These are phyloP conservation scores for Caenorhabditis imperialis DNA, from an alignment of 2,888 invertebrate species.

Conservation along the genomic window DNA sequence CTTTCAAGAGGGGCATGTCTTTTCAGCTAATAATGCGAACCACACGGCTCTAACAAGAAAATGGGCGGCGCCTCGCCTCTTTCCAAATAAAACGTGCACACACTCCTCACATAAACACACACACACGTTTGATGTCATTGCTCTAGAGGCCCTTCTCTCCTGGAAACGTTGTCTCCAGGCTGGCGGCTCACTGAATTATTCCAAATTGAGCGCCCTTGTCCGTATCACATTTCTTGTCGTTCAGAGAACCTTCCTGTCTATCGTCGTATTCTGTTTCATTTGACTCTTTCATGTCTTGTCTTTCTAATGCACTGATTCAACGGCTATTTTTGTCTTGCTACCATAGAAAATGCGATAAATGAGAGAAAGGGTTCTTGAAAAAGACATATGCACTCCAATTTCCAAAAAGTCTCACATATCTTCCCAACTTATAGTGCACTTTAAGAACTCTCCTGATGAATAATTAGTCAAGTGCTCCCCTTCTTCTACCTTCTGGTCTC, in stretches of 20 bases:
- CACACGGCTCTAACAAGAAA: constrained; percentile 1
- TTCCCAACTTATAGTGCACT: no score
- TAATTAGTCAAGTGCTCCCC: constrained; percentile 14
- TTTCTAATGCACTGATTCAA: no score
- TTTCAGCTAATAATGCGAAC: constrained; percentile 1
- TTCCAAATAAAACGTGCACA: constrained; percentile 23
- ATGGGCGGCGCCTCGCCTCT: constrained; percentile 7
- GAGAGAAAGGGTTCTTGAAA: no score
- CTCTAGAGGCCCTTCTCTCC: constrained; percentile 14
- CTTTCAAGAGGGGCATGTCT: constrained; percentile 18
- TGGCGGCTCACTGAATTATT: constrained; percentile 47
- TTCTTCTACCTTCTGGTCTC: not conserved
- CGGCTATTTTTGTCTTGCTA: no score
- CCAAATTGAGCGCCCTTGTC: constrained; percentile 46
- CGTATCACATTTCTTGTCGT: constrained; percentile 50
- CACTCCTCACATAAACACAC: not conserved
- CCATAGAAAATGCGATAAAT: no score
- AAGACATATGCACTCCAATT: no score
- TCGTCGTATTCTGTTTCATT: constrained; percentile 45
- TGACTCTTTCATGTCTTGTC: constrained; percentile 25
- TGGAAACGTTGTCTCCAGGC: constrained; percentile 31
- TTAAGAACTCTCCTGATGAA: constrained; percentile 19
- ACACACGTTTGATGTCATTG: constrained; percentile 41
- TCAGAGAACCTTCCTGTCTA: constrained; percentile 48
- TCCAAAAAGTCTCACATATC: not conserved